A percentile compares a stretch with the other conserved stretches of the same genome.
Conservation (phyloP, 2,888 invertebrate genomes). For the Himalopsyche tibetana region DNA sequence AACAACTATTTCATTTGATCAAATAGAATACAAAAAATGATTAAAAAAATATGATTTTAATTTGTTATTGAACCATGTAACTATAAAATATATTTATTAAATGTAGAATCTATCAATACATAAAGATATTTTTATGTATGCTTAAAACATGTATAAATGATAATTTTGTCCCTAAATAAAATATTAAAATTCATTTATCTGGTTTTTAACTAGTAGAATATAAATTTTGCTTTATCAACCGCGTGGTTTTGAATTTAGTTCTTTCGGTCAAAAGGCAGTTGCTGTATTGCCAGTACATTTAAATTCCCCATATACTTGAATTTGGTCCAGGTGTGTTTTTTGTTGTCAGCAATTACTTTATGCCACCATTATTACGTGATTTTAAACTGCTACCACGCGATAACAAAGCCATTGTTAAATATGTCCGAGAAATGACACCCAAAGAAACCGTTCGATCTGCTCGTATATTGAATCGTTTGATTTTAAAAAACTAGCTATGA, state of each 20-base stretch:
- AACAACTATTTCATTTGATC: no score
- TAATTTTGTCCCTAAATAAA: no score
- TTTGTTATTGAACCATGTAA: no score
- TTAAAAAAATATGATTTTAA: no score
- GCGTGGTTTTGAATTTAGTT: background rate
- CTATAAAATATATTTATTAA: no score
- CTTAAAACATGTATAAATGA: no score
- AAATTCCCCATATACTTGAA: background rate
- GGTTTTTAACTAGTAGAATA: background rate
- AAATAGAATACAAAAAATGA: no score
- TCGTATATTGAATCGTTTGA: background rate
- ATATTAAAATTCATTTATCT: background rate
- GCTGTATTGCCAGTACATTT: background rate
- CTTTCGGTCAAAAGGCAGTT: background rate
- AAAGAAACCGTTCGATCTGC: background rate
- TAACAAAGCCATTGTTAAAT: conserved; percentile 24
- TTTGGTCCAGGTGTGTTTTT: conserved; percentile 38
- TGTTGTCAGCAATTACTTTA: conserved; percentile 36
- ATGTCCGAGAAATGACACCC: background rate
- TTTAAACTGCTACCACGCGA: conserved; percentile 23
- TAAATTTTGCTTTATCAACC: background rate
- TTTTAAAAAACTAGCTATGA: background rate
- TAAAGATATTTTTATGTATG: no score
- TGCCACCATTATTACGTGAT: conserved; percentile 27
- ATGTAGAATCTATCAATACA: no score